Evolutionary conservation across 2,888 invertebrate species (phyloP).

Genomic region (Xanthorhoe spadicearia): DNA sequence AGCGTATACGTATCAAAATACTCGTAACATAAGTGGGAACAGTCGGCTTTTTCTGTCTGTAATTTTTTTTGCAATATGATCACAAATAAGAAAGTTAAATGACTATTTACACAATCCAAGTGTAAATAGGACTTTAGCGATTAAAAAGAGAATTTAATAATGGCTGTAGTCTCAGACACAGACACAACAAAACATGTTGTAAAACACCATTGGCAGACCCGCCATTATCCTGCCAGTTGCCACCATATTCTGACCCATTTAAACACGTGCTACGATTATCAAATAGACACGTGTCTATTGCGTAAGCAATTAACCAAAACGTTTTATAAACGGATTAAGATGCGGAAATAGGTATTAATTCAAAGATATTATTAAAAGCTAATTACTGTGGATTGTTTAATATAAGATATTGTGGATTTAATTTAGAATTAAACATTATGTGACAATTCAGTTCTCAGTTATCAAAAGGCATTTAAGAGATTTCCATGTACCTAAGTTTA

Average conservation of each 20-base stretch:
- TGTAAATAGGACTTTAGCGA: no score
- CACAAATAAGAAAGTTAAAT: no score
- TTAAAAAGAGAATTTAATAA: no score
- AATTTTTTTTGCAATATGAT: no score
- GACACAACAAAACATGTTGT: not conserved
- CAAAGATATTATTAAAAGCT: not conserved
- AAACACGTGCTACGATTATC: constrained; percentile 25
- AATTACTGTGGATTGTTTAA: not conserved
- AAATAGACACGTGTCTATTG: constrained; percentile 12
- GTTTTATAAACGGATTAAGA: constrained; percentile 2
- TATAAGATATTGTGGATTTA: no score
- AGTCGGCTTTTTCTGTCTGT: no score
- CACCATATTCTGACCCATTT: constrained; percentile 24
- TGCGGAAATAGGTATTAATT: not conserved
- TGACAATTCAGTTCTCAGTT: no score
- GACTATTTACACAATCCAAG: no score
- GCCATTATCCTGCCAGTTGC: not conserved
- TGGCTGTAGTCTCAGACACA: not conserved
- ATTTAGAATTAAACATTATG: no score
- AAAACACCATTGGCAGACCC: not conserved
- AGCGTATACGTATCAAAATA: not conserved
- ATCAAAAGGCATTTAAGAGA: no score
- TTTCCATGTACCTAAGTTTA: no score
- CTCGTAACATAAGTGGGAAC: no score
- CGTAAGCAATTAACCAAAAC: constrained; percentile 12